These are phyloP conservation scores for Drosophila pegasa DNA, from an alignment of 2,888 invertebrate genomes.

Conservation along the genomic window DNA sequence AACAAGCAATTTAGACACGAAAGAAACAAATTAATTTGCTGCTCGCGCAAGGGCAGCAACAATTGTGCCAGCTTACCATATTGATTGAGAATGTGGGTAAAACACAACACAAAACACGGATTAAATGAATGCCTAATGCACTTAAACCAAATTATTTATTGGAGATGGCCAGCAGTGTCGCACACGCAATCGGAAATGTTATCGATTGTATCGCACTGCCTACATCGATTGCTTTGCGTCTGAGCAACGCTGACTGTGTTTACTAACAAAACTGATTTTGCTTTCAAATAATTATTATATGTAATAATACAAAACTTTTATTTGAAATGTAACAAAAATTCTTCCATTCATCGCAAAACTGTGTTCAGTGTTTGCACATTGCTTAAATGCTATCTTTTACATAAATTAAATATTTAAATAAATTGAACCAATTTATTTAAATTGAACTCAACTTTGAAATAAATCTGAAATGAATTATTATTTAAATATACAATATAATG, in stretches of 20 bases:
- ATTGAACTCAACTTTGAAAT: too few relatives aligned
- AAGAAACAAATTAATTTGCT: slow-evolving; percentile 7
- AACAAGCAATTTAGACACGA: slow-evolving; percentile 26
- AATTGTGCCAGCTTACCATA: slow-evolving; percentile 57
- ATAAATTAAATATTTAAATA: too few relatives aligned
- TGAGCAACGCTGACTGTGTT: slow-evolving; percentile 20
- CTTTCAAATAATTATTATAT: too few relatives aligned
- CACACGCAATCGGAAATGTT: slow-evolving; percentile 24
- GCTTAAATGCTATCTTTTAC: too few relatives aligned
- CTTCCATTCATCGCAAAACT: background rate
- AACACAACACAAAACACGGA: slow-evolving; percentile 75
- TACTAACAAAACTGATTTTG: background rate
- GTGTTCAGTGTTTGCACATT: too few relatives aligned
- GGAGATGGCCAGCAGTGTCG: slow-evolving; percentile 30
- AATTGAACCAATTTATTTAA: too few relatives aligned
- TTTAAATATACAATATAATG: too few relatives aligned
- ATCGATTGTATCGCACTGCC: slow-evolving; percentile 31
- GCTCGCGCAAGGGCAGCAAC: background rate
- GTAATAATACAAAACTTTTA: background rate
- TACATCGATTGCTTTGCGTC: background rate
- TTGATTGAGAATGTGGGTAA: slow-evolving; percentile 61
- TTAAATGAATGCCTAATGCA: slow-evolving; percentile 60
- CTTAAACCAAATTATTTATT: slow-evolving; percentile 51
- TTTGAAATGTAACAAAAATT: background rate
- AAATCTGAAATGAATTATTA: background rate